These are phyloP conservation scores for Leptonema lineaticorne DNA, from an alignment of 1,140 invertebrate genomes.

Conservation along the genomic window DNA sequence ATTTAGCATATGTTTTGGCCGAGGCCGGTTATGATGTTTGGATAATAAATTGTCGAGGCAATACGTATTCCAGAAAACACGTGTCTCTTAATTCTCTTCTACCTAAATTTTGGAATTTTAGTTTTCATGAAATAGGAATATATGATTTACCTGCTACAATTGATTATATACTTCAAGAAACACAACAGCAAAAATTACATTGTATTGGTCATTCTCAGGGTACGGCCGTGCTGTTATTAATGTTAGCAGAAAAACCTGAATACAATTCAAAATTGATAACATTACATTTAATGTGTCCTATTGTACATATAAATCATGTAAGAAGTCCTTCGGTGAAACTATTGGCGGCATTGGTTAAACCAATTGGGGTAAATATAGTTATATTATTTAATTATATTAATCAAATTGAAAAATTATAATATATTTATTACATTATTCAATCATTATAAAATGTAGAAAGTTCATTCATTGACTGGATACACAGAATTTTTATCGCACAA, in stretches of 20 bases:
- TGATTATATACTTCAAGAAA: conserved; percentile 59
- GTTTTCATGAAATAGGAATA: conserved; percentile 63
- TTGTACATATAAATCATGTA: no score
- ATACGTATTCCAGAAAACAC: conserved; percentile 62
- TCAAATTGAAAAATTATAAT: not conserved
- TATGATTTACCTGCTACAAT: conserved; percentile 67
- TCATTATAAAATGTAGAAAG: no score
- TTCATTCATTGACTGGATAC: conserved; percentile 46
- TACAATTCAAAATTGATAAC: conserved; percentile 53
- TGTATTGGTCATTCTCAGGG: conserved; percentile 62
- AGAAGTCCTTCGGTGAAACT: no score
- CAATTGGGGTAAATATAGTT: conserved; percentile 25
- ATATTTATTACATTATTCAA: not conserved
- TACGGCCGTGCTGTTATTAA: conserved; percentile 61
- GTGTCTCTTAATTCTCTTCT: conserved; percentile 47
- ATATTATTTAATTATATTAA: not conserved
- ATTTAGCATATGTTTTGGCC: conserved; percentile 62
- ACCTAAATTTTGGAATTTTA: conserved; percentile 63
- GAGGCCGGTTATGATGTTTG: conserved; percentile 68
- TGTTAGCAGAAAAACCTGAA: conserved; percentile 59
- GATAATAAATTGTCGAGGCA: conserved; percentile 68
- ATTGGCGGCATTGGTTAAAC: conserved; percentile 27
- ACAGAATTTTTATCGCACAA: conserved; percentile 60
- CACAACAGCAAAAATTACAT: conserved; percentile 53
- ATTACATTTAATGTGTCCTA: no score